Base-by-base conservation (phyloP, 35 echinoderm and acorn worm genomes). In the Holothuria glaberrima region DNA sequence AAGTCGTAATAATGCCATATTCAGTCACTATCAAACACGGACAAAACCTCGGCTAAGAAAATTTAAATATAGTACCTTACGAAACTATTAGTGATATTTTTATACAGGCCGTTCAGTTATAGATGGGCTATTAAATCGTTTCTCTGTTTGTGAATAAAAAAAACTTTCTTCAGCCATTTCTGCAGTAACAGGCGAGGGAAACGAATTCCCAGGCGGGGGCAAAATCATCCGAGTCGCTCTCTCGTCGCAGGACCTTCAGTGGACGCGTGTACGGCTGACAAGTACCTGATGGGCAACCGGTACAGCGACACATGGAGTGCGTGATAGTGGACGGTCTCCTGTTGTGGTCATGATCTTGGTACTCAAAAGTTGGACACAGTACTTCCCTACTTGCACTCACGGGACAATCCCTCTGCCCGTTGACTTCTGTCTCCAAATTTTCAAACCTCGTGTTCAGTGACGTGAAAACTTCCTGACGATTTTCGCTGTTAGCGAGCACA, bases 161-260 rank as follows among this genome's bases (percentile, higher is more conserved):
- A 2, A 2, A 2, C 36, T 2, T 4, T 7, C 7, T 41, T 41
- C 36, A 41, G 36, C 36, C 36, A 41, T 41, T 41, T 41, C 36
- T 59, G 57, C 80, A 84, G 31, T 84, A 61, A 19, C 80, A 84
- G 46, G 80, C 80, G 31, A 84, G 54, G 32, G 80, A 84, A 1
- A 84, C 80, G 1, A 84, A 30, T 31, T 84, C 80, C 27, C 25
- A 61, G 56, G 14, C 56, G 5, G 25, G 46, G 21, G 22, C 54
- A 6, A 84, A 84, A 10, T 59, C 26, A 6, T 48, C 54, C 3
- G 54, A 31, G 38, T 59, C 26, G 28, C 58, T 60, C 26, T 62
- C 46, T 62, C 80, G 52, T 30, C 80, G 27, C 57, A 84, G 5
- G 30, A 84, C 80, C 80, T 34, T 84, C 80, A 84, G 52, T 0